Evolutionary conservation across 2,888 invertebrate genomes (phyloP).

Genomic region (Rhynchonema sp.): DNA sequence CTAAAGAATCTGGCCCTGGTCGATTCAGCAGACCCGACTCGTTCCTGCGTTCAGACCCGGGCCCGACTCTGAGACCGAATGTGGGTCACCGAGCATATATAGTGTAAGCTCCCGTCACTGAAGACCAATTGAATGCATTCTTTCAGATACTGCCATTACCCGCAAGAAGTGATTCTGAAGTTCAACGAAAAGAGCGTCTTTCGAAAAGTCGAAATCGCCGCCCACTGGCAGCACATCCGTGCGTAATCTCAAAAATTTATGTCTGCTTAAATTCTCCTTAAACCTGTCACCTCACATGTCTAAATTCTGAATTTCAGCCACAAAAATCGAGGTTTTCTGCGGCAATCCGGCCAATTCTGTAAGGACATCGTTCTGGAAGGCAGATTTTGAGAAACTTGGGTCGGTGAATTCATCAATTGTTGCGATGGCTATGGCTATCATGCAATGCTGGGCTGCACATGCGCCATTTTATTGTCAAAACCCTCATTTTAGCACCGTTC

Average conservation of each 20-base stretch:
- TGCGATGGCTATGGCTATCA: not conserved
- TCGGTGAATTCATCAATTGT: constrained; percentile 14
- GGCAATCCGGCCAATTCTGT: constrained; percentile 35
- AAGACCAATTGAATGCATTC: too few species aligned
- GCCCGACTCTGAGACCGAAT: too few species aligned
- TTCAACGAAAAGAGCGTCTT: constrained; percentile 53
- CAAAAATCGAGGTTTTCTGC: constrained; percentile 51
- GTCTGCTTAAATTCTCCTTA: not conserved
- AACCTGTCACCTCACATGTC: not conserved
- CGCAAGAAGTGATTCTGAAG: constrained; percentile 70
- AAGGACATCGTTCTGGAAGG: constrained; percentile 25
- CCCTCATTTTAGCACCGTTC: constrained; percentile 60
- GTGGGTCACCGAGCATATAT: too few species aligned
- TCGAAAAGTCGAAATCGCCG: constrained; percentile 67
- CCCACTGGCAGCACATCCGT: constrained; percentile 86
- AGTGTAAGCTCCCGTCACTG: too few species aligned
- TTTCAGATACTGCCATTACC: constrained; percentile 47
- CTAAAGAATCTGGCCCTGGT: too few species aligned
- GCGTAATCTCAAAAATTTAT: too few species aligned
- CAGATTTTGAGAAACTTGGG: constrained; percentile 32
- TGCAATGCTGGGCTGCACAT: not conserved
- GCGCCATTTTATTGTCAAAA: too few species aligned
- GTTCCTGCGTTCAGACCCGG: too few species aligned
- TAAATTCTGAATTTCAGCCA: constrained; percentile 37
- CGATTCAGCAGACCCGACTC: too few species aligned